Evolutionary conservation across 2,888 invertebrate species (phyloP), one percentile per base, ranked within the genome.

Genomic region (Cynaeus angustus): DNA sequence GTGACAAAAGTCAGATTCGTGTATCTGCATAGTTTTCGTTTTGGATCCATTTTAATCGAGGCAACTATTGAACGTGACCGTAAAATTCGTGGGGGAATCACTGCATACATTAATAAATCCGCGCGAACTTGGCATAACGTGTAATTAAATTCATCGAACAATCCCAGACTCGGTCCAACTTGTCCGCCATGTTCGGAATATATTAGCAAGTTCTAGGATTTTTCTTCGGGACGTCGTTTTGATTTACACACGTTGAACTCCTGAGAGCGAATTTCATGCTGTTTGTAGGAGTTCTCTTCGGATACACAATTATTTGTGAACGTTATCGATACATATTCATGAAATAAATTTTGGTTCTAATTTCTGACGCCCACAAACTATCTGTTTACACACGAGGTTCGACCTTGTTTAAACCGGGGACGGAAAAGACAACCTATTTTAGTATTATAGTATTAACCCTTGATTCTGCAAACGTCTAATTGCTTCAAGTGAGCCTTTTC

Each of bases 91-190:
- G 30, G 16, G 45, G 68, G 62, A 62, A 68, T 62, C 68, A 62
- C 53, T 55, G 61, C 68, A 68, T 68, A 62, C 61, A 68, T 68
- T 68, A 68, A 68, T 68, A 68, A 68, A 68, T 62, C 62, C 61
- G 50, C 61, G 30, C 56, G 21, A 21, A 21, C 21, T 21, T 21
- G 21, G 21, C 21, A 21, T 21, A 21, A 21, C 21, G 21, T 21
- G 21, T 70, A 65, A 70, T 70, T 70, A 70, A 70, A 70, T 70
- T 66, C 70, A 59, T 66, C 70, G 70, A 70, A 70, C 70, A 66
- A 41, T 66, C 66, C 70, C 21, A 21, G 21, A 21, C 21, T 21
- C 21, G 21, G 21, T 66, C 33, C 58, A 70, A 37, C 37, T 37
- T 41, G 70, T 66, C 66, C 37, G 65, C 41, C 41, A 13, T n/a